phyloP scores from a whole-genome alignment of 1,140 invertebrate genomes.

The Drosophila pandora region DNA sequence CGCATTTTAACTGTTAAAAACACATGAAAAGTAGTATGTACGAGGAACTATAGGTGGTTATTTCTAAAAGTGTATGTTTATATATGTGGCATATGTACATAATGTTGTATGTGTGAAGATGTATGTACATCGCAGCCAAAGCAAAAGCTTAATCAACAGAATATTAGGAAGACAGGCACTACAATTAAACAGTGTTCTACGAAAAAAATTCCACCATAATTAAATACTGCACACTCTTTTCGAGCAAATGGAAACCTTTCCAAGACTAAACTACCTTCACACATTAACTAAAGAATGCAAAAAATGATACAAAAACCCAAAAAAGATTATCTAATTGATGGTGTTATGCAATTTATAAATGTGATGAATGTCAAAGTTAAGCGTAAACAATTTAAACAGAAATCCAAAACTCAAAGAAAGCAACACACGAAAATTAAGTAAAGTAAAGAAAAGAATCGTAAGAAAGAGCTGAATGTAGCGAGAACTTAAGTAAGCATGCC shows the following conservation, averaged over 20 bases:
- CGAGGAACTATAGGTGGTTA: constrained; percentile 41
- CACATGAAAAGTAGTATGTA: constrained; percentile 42
- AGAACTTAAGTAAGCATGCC: constrained; percentile 73
- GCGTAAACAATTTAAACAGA: constrained; percentile 55
- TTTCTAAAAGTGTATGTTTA: constrained; percentile 31
- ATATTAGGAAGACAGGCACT: constrained; percentile 27
- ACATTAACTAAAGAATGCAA: constrained; percentile 60
- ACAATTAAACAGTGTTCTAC: constrained; percentile 34
- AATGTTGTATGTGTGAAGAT: constrained; percentile 27
- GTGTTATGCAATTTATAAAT: constrained; percentile 82
- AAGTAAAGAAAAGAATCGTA: constrained; percentile 43
- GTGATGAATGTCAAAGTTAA: constrained; percentile 81
- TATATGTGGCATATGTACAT: constrained; percentile 38
- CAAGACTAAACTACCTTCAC: constrained; percentile 78
- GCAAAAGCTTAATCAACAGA: constrained; percentile 30
- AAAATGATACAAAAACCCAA: constrained; percentile 26
- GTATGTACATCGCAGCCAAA: constrained; percentile 59
- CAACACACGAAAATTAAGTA: constrained; percentile 17
- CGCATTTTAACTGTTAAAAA: constrained; percentile 72
- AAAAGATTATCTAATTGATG: constrained; percentile 74
- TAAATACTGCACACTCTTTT: constrained; percentile 67
- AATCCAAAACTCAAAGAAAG: constrained; percentile 20
- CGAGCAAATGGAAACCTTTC: constrained; percentile 78
- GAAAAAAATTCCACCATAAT: constrained; percentile 22
- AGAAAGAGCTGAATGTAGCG: constrained; percentile 73